Conservation (phyloP, 2,113 vertebrate genomes). For the Dicentrarchus labrax region DNA sequence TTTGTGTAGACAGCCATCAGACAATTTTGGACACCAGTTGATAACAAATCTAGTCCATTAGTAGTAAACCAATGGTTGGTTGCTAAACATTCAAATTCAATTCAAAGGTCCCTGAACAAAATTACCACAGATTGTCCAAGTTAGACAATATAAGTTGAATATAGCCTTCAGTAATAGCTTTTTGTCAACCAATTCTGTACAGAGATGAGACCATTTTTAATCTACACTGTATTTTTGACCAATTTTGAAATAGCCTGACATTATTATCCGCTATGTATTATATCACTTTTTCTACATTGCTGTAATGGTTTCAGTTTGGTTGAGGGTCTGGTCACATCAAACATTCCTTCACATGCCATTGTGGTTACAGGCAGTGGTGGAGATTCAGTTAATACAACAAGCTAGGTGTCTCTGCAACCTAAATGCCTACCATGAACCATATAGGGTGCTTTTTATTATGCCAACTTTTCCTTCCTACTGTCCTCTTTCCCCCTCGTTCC, state of each 20-base stretch:
- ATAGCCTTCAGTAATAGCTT: too few species aligned
- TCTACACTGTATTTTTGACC: slow-evolving; percentile 1
- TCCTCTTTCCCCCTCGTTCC: too few species aligned
- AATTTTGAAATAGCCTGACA: not conserved
- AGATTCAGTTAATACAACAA: not conserved
- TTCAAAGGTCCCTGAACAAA: not conserved
- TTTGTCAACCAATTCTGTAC: not conserved
- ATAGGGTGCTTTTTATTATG: too few species aligned
- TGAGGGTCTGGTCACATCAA: not conserved
- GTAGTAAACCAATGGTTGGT: not conserved
- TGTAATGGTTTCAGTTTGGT: not conserved
- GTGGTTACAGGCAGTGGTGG: not conserved
- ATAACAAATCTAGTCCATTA: not conserved
- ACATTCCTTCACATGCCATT: not conserved
- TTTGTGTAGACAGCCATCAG: not conserved
- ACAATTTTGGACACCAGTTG: not conserved
- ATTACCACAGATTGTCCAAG: not conserved
- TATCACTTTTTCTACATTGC: not conserved
- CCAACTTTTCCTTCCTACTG: too few species aligned
- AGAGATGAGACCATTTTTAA: not conserved
- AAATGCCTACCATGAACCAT: not conserved
- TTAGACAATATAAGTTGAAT: not conserved
- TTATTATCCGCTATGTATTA: not conserved
- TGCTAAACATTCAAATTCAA: not conserved
- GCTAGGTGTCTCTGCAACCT: not conserved